Conservation (phyloP, 2,113 vertebrate species). For the Osmerus eperlanus region DNA sequence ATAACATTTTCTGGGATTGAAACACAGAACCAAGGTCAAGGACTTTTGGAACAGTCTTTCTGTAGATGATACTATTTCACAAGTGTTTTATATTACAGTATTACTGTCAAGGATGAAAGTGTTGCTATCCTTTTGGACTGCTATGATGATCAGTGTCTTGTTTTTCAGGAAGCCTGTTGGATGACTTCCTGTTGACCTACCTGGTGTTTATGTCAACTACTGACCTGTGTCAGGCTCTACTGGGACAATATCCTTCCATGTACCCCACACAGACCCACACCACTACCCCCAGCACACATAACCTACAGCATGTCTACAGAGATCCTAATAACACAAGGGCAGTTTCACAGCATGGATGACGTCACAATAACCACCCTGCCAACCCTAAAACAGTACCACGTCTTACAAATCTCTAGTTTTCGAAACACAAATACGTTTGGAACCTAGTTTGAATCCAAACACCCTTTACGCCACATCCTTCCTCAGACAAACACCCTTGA, state of each 20-base stretch:
- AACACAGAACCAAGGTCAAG: too few species aligned
- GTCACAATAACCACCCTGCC: too few species aligned
- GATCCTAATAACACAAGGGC: not conserved
- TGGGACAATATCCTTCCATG: constrained; percentile 93
- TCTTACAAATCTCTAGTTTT: too few species aligned
- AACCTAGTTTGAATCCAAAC: too few species aligned
- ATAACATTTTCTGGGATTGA: not conserved
- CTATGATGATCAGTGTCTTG: constrained; percentile 29
- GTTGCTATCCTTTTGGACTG: not conserved
- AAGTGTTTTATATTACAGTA: not conserved
- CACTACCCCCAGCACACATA: not conserved
- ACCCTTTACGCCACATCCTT: not conserved
- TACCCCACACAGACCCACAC: not conserved
- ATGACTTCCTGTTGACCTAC: constrained; percentile 96
- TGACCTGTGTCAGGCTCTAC: constrained; percentile 92
- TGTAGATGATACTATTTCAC: not conserved
- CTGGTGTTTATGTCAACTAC: constrained; percentile 95
- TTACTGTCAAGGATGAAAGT: too few species aligned
- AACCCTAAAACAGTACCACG: too few species aligned
- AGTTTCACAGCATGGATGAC: not conserved
- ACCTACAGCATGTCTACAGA: not conserved
- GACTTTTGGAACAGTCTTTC: too few species aligned
- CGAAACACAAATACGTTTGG: too few species aligned
- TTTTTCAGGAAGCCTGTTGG: constrained; percentile 85
- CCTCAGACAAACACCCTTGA: not conserved